Evolutionary conservation across 2,113 vertebrate genomes (phyloP).

Genomic region (Tor tambroides): DNA sequence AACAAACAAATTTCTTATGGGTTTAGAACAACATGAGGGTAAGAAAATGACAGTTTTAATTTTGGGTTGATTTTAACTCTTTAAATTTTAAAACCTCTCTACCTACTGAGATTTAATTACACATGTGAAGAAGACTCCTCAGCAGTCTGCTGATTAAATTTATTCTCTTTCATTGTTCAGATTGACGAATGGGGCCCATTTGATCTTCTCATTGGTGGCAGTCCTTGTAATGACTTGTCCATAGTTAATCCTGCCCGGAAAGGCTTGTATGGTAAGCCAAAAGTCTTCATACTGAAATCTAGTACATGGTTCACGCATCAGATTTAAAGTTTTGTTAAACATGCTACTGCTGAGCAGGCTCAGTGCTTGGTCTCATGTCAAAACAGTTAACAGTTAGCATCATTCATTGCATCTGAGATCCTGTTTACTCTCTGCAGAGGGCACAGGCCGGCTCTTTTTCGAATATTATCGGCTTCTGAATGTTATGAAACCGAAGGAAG

Average conservation of each 20-base stretch:
- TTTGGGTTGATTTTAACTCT: too few relatives aligned
- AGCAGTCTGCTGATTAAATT: neutral
- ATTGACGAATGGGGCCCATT: slow-evolving; percentile 90
- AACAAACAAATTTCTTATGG: too few relatives aligned
- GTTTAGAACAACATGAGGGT: too few relatives aligned
- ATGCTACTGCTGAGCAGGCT: neutral
- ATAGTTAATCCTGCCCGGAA: slow-evolving; percentile 86
- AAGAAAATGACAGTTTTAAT: too few relatives aligned
- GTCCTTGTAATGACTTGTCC: slow-evolving; percentile 90
- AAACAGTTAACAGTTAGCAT: too few relatives aligned
- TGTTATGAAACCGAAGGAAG: slow-evolving; percentile 84
- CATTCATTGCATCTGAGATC: neutral
- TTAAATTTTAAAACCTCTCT: neutral
- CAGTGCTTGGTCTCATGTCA: neutral
- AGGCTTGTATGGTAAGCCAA: slow-evolving; percentile 85
- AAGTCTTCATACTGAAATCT: neutral
- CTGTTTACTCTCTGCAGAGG: slow-evolving; percentile 74
- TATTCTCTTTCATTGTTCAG: slow-evolving; percentile 65
- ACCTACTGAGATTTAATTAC: neutral
- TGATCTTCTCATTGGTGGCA: slow-evolving; percentile 93
- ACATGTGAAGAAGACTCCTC: neutral
- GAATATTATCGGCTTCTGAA: slow-evolving; percentile 91
- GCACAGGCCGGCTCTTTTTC: slow-evolving; percentile 90
- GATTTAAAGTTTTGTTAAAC: neutral
- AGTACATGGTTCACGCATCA: neutral